Evolutionary conservation across 2,113 vertebrate species (phyloP).

Genomic region (Scomber colias): DNA sequence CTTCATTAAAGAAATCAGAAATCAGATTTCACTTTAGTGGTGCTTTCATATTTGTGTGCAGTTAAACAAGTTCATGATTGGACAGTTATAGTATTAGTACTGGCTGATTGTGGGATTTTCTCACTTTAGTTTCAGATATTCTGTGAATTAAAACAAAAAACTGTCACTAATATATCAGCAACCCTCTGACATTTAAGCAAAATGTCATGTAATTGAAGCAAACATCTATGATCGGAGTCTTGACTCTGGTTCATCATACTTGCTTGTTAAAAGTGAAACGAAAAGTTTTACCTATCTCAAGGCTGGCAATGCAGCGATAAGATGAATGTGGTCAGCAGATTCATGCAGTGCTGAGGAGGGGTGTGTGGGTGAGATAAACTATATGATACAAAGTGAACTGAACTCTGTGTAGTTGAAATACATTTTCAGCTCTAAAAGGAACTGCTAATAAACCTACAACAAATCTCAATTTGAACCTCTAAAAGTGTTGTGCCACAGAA

Average conservation of each 20-base stretch:
- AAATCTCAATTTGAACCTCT: background rate
- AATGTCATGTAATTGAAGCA: no score
- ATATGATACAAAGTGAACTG: background rate
- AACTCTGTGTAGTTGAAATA: background rate
- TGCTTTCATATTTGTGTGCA: no score
- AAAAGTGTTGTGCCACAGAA: background rate
- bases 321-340: constrained; percentile 12
- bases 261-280: constrained; percentile 21
- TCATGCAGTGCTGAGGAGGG: background rate
- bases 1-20: background rate
- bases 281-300: constrained; percentile 7
- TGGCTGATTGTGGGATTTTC: no score
- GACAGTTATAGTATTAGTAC: no score
- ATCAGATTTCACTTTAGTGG: background rate
- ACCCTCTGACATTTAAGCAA: no score
- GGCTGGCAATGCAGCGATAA: constrained; percentile 17
- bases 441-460: background rate
- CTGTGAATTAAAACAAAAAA: no score
- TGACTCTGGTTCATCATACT: background rate
- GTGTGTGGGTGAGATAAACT: background rate
- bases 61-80: no score
- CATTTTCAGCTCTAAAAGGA: background rate
- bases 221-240: no score
- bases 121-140: background rate
- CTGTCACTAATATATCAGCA: no score